Conservation (phyloP, 1,140 invertebrate genomes). For the Procambarus clarkii region DNA sequence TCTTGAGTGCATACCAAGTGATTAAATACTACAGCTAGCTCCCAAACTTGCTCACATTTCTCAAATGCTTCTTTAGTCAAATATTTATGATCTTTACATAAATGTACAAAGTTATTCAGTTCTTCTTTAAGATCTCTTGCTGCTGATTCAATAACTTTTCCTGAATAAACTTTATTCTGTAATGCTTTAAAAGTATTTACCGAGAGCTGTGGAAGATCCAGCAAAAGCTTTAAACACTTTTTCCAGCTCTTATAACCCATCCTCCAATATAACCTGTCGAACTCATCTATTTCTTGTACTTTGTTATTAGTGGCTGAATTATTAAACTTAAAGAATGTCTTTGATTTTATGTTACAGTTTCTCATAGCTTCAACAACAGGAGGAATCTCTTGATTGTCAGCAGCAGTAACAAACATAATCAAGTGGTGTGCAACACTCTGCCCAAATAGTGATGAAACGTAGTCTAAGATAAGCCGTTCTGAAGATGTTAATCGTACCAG, state of each 20-base stretch:
- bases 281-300: slow-evolving; percentile 28
- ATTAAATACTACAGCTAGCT: not conserved
- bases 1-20: not conserved
- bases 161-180: slow-evolving; percentile 31
- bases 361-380: slow-evolving; percentile 44
- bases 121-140: slow-evolving; percentile 15
- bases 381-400: slow-evolving; percentile 43
- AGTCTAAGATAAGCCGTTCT: slow-evolving; percentile 42
- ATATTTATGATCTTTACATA: not conserved
- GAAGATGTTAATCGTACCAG: slow-evolving; percentile 47
- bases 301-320: slow-evolving; percentile 18
- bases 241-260: slow-evolving; percentile 35
- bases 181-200: slow-evolving; percentile 25
- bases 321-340: slow-evolving; percentile 37
- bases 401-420: slow-evolving; percentile 31
- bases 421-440: slow-evolving; percentile 24
- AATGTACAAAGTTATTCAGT: not conserved
- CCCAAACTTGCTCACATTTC: slow-evolving; percentile 25
- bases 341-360: slow-evolving; percentile 21
- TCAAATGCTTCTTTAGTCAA: not conserved
- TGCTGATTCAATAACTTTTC: slow-evolving; percentile 5
- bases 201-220: slow-evolving; percentile 7
- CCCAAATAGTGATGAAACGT: slow-evolving; percentile 40
- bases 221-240: slow-evolving; percentile 30
- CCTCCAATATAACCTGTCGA: slow-evolving; percentile 38